Percentiles rank a stretch among this genome's conserved stretches.
Conservation (phyloP, 2,888 invertebrate genomes). For the Clunio marinus region DNA sequence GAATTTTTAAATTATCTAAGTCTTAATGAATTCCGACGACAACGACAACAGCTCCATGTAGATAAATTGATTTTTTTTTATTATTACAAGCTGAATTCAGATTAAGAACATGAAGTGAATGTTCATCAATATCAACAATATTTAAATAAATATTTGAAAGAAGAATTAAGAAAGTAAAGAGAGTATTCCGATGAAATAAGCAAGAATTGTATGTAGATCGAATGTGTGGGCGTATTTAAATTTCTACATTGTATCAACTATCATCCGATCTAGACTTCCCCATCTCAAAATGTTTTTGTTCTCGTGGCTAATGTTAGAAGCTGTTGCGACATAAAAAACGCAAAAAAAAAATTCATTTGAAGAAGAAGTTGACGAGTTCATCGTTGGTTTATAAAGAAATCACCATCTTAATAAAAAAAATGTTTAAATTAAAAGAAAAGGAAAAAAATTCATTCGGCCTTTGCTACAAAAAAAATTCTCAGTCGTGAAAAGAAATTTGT, state of each 20-base stretch:
- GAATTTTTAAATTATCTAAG: constrained; percentile 16
- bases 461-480: background rate
- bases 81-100: too few relatives aligned
- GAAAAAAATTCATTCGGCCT: background rate
- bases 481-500: background rate
- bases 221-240: constrained; percentile 12
- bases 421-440: background rate
- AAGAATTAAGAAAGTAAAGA: background rate
- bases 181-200: background rate
- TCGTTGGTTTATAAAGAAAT: background rate
- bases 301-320: background rate
- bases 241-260: background rate
- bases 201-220: background rate
- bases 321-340: background rate
- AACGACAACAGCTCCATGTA: background rate
- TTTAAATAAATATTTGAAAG: background rate
- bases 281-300: background rate
- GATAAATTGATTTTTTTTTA: too few relatives aligned
- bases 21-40: background rate
- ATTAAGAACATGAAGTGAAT: background rate
- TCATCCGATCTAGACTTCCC: background rate
- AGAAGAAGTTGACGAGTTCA: too few relatives aligned
- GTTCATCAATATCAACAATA: background rate
- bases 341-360: too few relatives aligned
- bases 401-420: background rate